phyloP scores from a whole-genome alignment of 2,888 invertebrate genomes.

The Aspidiotus destructor region DNA sequence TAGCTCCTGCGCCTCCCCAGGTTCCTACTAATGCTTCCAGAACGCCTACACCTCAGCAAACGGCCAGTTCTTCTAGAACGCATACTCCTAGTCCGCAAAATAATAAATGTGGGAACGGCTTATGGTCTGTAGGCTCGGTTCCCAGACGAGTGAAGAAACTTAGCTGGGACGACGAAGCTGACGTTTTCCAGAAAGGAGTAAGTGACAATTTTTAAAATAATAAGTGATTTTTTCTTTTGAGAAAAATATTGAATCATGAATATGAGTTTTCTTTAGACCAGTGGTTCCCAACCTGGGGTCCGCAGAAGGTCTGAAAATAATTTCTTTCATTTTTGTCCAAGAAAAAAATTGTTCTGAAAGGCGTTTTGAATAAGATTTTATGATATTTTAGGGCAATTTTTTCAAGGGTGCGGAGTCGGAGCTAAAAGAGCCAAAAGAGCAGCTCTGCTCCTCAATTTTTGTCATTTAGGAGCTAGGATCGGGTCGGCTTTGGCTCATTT shows the following conservation, averaged over 20 bases:
- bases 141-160: slow-evolving; percentile 65
- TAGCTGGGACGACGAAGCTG: slow-evolving; percentile 60
- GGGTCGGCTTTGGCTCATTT: background rate
- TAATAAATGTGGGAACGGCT: slow-evolving; percentile 35
- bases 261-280: background rate
- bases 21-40: slow-evolving; percentile 36
- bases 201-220: slow-evolving; percentile 6
- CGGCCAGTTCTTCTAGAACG: slow-evolving; percentile 34
- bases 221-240: background rate
- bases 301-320: no score
- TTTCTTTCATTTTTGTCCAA: no score
- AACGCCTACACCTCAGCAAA: slow-evolving; percentile 34
- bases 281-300: no score
- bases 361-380: no score
- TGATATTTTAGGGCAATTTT: no score
- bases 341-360: no score
- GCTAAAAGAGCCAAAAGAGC: no score
- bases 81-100: slow-evolving; percentile 35
- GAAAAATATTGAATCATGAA: background rate
- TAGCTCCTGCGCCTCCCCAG: slow-evolving; percentile 40
- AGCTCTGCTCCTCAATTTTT: no score
- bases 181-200: slow-evolving; percentile 37
- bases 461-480: no score
- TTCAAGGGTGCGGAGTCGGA: no score
- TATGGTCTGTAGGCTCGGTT: slow-evolving; percentile 58